These are phyloP conservation scores for Oegoconia quadripuncta DNA, from an alignment of 2,888 invertebrate species.

Conservation along the genomic window DNA sequence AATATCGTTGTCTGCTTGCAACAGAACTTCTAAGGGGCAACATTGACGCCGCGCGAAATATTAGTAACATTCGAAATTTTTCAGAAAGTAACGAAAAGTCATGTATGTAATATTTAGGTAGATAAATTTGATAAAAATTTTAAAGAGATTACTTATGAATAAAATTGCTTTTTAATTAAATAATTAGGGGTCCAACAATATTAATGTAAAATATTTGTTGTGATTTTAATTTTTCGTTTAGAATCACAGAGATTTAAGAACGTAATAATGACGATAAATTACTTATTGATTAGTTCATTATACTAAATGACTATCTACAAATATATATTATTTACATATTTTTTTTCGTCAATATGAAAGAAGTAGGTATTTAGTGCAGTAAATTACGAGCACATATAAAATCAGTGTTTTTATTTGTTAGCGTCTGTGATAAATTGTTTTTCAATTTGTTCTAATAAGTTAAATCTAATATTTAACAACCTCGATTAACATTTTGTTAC, in stretches of 20 bases:
- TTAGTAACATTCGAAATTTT: slow-evolving; percentile 52
- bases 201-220: slow-evolving; percentile 53
- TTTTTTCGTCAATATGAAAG: no score
- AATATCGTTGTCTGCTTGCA: not conserved
- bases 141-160: slow-evolving; percentile 73
- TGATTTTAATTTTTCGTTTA: slow-evolving; percentile 32
- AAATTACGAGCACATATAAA: no score
- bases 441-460: slow-evolving; percentile 5
- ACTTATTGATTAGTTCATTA: not conserved
- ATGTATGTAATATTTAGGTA: slow-evolving; percentile 68
- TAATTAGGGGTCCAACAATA: slow-evolving; percentile 73
- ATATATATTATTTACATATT: no score
- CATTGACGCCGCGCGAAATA: slow-evolving; percentile 60
- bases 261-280: not conserved
- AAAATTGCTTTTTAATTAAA: slow-evolving; percentile 73
- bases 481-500: slow-evolving; percentile 4
- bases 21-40: slow-evolving; percentile 28
- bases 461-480: slow-evolving; percentile 2
- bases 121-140: slow-evolving; percentile 73
- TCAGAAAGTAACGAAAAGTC: slow-evolving; percentile 54
- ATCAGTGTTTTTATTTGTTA: slow-evolving; percentile 24
- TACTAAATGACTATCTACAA: no score
- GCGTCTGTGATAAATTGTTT: slow-evolving; percentile 37
- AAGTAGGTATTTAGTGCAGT: no score
- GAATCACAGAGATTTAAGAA: no score